Conservation (phyloP, 2,113 vertebrate species). For the Onychorhynchus coronatus region DNA sequence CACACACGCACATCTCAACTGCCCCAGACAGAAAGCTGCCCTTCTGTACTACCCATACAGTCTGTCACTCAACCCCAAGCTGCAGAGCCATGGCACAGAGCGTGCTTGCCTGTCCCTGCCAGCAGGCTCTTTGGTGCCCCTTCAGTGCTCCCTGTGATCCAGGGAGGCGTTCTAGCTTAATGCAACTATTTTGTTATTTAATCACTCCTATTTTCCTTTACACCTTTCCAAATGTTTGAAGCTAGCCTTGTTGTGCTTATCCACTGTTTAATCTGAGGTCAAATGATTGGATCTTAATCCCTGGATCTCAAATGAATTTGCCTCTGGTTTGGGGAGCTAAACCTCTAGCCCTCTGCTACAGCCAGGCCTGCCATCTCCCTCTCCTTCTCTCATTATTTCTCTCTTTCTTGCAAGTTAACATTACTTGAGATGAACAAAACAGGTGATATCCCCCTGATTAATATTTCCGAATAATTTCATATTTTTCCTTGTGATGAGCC, state of each 20-base stretch:
- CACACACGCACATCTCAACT: neutral
- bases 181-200: slow-evolving; percentile 35
- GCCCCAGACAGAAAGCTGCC: neutral
- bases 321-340: neutral
- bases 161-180: neutral
- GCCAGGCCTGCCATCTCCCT: neutral
- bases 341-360: neutral
- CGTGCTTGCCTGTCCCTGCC: neutral
- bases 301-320: slow-evolving; percentile 1
- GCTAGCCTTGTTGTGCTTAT: slow-evolving; percentile 22
- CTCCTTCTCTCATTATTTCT: neutral
- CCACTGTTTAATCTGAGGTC: slow-evolving; percentile 20
- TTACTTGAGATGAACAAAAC: neutral
- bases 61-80: neutral
- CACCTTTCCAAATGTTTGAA: slow-evolving; percentile 52
- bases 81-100: neutral
- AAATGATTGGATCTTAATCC: slow-evolving; percentile 27
- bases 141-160: neutral
- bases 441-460: neutral
- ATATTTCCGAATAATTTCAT: neutral
- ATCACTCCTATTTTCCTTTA: slow-evolving; percentile 23
- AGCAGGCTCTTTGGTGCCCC: neutral
- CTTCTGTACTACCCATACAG: neutral
- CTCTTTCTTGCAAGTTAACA: neutral
- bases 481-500: neutral